Evolutionary conservation across 1,140 invertebrate genomes (phyloP).

Genomic region (Cardiocondyla obscurior): DNA sequence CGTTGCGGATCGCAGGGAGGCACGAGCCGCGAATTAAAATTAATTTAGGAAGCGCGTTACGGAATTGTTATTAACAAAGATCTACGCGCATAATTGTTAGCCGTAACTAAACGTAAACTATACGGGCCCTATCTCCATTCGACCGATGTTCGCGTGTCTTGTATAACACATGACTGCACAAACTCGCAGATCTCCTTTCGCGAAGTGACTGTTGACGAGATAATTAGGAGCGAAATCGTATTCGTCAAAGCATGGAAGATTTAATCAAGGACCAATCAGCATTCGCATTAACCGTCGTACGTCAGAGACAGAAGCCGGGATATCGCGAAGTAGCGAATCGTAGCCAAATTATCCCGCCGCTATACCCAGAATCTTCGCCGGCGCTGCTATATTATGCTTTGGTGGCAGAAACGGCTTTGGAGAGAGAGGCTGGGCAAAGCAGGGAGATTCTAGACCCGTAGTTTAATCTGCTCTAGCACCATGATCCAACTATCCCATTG

Average conservation of each 20-base stretch:
- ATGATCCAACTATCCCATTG: conserved; percentile 5
- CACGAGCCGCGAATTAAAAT: not conserved
- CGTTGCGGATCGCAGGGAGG: too few relatives aligned
- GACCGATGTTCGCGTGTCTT: conserved; percentile 1
- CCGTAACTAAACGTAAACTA: not conserved
- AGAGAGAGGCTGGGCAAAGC: not conserved
- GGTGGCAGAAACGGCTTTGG: conserved; percentile 33
- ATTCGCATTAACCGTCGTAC: conserved; percentile 29
- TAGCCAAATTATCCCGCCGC: conserved; percentile 43
- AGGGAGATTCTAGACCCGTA: not conserved
- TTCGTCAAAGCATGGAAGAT: conserved; percentile 43
- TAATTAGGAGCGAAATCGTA: conserved; percentile 51
- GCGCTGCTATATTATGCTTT: conserved; percentile 22
- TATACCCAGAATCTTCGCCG: conserved; percentile 29
- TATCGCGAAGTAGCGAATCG: conserved; percentile 37
- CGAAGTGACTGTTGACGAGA: conserved; percentile 35
- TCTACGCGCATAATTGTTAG: not conserved
- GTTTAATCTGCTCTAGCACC: conserved; percentile 38
- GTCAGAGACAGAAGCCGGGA: conserved; percentile 31
- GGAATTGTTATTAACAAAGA: not conserved
- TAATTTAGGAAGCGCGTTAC: not conserved
- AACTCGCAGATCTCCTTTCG: conserved; percentile 39
- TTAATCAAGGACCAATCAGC: conserved; percentile 52
- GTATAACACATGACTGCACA: conserved; percentile 5
- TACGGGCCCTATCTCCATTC: conserved; percentile 2